Evolutionary conservation across 2,888 invertebrate species (phyloP).

Genomic region (Philereme vetulata): DNA sequence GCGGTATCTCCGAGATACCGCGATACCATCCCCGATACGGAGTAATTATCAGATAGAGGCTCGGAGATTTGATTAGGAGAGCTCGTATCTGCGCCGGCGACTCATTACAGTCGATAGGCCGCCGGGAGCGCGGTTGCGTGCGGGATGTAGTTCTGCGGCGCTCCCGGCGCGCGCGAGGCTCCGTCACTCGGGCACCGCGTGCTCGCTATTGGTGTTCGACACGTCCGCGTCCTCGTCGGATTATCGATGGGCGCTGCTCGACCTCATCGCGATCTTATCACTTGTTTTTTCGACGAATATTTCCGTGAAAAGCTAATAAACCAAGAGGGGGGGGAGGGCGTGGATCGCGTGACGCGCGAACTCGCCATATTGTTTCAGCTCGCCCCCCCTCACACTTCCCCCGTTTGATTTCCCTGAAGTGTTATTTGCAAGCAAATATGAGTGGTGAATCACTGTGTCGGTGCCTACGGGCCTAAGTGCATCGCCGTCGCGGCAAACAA

Average conservation of each 20-base stretch:
- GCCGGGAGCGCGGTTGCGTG: conserved; percentile 22
- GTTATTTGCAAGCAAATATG: conserved; percentile 35
- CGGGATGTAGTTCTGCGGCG: conserved; percentile 12
- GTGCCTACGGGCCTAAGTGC: conserved; percentile 9
- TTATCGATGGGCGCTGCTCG: conserved; percentile 76
- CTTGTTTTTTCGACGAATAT: conserved; percentile 75
- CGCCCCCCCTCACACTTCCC: conserved; percentile 22
- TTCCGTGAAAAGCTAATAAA: conserved; percentile 77
- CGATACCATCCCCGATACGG: conserved; percentile 74
- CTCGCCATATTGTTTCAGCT: conserved; percentile 76
- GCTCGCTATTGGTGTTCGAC: conserved; percentile 47
- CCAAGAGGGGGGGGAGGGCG: conserved; percentile 41
- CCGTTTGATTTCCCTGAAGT: conserved; percentile 45
- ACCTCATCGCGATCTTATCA: conserved; percentile 76
- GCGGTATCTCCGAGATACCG: conserved; percentile 65
- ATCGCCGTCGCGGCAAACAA: not conserved
- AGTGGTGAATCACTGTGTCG: conserved; percentile 33
- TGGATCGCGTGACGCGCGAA: conserved; percentile 63
- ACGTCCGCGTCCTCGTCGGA: conserved; percentile 62
- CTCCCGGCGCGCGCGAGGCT: conserved; percentile 3
- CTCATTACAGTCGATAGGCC: conserved; percentile 56
- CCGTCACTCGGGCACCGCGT: conserved; percentile 1
- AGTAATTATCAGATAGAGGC: conserved; percentile 78
- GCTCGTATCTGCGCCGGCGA: conserved; percentile 56
- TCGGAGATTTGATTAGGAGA: conserved; percentile 77